Evolutionary conservation across 1,140 invertebrate genomes (phyloP).

Genomic region (Magallana gigas): DNA sequence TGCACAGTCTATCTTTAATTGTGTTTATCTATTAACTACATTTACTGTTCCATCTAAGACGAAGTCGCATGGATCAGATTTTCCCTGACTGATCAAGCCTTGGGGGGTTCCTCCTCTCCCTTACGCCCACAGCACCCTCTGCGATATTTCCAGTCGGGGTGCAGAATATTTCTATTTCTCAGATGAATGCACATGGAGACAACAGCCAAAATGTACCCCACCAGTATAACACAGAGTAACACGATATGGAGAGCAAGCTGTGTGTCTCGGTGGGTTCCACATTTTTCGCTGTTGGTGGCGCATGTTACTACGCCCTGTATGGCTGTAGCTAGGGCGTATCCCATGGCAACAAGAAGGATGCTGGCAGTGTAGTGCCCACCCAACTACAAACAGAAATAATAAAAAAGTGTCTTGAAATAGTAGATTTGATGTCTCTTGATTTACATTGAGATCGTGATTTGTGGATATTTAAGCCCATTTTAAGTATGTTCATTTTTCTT

Average conservation of each 20-base stretch:
- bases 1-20: no score
- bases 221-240: not conserved
- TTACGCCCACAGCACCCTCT: not conserved
- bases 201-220: not conserved
- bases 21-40: no score
- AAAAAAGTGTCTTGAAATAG: not conserved
- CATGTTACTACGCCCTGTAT: not conserved
- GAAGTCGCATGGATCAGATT: no score
- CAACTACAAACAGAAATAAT: not conserved
- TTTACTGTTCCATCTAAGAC: no score
- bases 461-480: not conserved
- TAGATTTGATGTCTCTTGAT: not conserved
- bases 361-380: not conserved
- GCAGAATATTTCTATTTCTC: not conserved
- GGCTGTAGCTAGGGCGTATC: not conserved
- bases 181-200: not conserved
- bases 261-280: not conserved
- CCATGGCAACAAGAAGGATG: not conserved
- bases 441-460: not conserved
- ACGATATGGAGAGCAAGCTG: not conserved
- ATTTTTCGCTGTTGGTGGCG: not conserved
- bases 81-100: no score
- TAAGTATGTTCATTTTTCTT: no score
- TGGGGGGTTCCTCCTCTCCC: no score
- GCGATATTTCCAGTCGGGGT: not conserved